phyloP scores from a whole-genome alignment of 2,888 invertebrate species.

The Bellardia pandia region DNA sequence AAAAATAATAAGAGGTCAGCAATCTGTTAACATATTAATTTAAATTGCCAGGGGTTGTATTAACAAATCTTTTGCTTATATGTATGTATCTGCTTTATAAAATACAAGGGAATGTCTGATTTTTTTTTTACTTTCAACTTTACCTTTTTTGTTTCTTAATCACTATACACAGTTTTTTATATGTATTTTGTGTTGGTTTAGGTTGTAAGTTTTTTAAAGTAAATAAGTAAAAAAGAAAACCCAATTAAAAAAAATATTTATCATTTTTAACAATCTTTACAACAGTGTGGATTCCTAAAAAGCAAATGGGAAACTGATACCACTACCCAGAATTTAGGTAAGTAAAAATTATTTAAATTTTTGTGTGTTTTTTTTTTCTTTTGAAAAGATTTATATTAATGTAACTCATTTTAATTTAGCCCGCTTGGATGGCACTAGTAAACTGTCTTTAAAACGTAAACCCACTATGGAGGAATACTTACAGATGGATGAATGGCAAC shows the following conservation, averaged over 20 bases:
- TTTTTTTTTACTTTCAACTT: not conserved
- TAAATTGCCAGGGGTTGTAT: not conserved
- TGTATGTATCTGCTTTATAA: not conserved
- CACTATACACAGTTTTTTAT: not conserved
- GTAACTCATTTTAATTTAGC: slow-evolving; percentile 86
- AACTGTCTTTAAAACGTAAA: slow-evolving; percentile 86
- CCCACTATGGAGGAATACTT: slow-evolving; percentile 96
- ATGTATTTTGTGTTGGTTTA: not conserved
- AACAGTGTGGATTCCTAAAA: slow-evolving; percentile 84
- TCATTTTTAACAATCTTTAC: slow-evolving; percentile 70
- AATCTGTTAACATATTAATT: too few species aligned
- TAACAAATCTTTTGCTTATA: not conserved
- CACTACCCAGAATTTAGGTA: slow-evolving; percentile 92
- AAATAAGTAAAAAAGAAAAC: slow-evolving; percentile 1
- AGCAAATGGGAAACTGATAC: slow-evolving; percentile 95
- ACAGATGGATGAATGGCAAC: slow-evolving; percentile 90
- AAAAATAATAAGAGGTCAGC: too few species aligned
- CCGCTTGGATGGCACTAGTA: slow-evolving; percentile 95
- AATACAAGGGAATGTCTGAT: not conserved
- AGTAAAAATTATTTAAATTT: slow-evolving; percentile 83
- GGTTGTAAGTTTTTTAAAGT: slow-evolving; percentile 6
- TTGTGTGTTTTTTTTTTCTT: slow-evolving; percentile 1
- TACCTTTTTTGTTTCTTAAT: not conserved
- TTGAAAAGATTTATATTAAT: slow-evolving; percentile 5
- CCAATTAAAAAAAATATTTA: slow-evolving; percentile 3